Evolutionary conservation across 2,888 invertebrate species (phyloP), one percentile per base, ranked within the genome.

Genomic region (Seira musarum): DNA sequence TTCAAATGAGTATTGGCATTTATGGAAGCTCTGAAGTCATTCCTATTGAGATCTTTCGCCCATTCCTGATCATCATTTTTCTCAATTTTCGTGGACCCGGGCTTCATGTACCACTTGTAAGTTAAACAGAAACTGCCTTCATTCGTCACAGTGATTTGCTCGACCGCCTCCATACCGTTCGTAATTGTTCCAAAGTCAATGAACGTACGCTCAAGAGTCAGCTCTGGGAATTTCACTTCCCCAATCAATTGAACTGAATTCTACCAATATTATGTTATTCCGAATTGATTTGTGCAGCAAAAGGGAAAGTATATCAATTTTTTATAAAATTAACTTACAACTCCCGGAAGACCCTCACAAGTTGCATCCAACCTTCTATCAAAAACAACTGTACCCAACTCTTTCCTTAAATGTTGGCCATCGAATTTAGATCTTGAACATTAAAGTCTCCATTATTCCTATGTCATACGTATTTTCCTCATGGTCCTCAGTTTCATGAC

Each of bases 71-170:
- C 67, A 0, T 46, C 25, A 67, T 72, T 72, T 67, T 63, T 71
- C 8, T 66, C 19, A 25, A 78, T 30, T 1, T 60, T 5, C 6
- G 81, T 84, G 15, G 63, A 61, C 2, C 66, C 66, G 0, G 84
- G 84, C 40, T 84, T 82, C 17, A 84, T 81, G 53, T 80, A 84
- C 84, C 84, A 84, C 66, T 84, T 84, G 61, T 81, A 84, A 0
- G 80, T 79, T 3, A 84, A 65, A 25, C 81, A 80, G 49, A 81
- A 79, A n/a, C 74, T 21, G 10, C 81, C 77, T 1, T 73, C 72
- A 40, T 84, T 84, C 1, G 75, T 70, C n/a, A 84, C 74, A n/a
- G 64, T 72, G 63, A 84, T 66, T 53, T 82, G 81, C 60, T 82
- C 78, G 2, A 84, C 77, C 57, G 79, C 82, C 25, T 84, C 84